These are phyloP conservation scores for Cichladusa arquata DNA, from an alignment of 2,113 vertebrate genomes.

Conservation along the genomic window DNA sequence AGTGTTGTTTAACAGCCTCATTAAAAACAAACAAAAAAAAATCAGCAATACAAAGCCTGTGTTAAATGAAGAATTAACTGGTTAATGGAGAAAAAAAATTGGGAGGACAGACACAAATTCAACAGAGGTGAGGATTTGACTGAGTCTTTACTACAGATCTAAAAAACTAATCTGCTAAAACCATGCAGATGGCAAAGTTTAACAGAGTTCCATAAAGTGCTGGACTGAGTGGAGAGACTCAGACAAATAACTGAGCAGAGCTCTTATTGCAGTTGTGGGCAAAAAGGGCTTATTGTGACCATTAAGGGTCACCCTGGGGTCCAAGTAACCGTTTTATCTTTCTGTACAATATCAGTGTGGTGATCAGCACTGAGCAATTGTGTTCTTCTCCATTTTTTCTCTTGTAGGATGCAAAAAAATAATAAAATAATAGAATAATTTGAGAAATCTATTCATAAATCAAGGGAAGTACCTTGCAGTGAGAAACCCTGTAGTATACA, in stretches of 20 bases:
- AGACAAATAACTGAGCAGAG: neutral
- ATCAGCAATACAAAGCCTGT: neutral
- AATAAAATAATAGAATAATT: neutral
- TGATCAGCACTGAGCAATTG: neutral
- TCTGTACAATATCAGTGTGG: neutral
- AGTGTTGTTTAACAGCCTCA: neutral
- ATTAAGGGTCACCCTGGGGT: neutral
- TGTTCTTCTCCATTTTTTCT: neutral
- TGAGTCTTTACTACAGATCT: neutral
- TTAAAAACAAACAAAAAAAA: neutral
- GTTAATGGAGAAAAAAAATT: neutral
- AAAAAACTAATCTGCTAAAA: neutral
- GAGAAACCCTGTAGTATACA: neutral
- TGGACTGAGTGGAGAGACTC: neutral
- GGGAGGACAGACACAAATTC: neutral
- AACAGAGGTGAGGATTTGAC: neutral
- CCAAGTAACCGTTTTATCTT: neutral
- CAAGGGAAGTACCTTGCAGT: neutral
- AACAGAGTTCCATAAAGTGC: neutral
- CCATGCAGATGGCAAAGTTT: neutral
- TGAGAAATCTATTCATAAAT: neutral
- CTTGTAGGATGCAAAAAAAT: neutral
- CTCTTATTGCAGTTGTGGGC: fast-evolving
- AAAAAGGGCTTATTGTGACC: neutral
- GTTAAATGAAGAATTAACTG: neutral